Percentiles rank a stretch among this genome's conserved stretches.
Evolutionary conservation across 2,888 invertebrate genomes (phyloP).

Genomic region (Yponomeuta plumbellus): DNA sequence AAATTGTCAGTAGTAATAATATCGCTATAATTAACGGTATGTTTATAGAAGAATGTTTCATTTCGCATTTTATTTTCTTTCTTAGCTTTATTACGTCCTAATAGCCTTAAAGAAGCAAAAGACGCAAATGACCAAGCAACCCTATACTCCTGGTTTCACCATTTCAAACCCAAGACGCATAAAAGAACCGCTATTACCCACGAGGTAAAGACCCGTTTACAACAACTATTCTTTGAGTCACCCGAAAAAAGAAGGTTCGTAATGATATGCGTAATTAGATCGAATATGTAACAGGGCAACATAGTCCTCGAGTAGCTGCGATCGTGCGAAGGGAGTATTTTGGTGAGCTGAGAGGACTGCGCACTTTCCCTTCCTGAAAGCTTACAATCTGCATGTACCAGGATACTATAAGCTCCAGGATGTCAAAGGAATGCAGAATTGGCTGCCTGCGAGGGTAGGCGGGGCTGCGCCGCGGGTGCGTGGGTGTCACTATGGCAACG

Average conservation of each 20-base stretch:
- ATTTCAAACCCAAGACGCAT: constrained; percentile 1
- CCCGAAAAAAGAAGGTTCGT: constrained; percentile 23
- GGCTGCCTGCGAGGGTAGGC: constrained; percentile 39
- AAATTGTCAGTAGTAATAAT: too few species aligned
- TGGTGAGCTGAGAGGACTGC: constrained; percentile 5
- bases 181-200: background rate
- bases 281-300: constrained; percentile 68
- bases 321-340: constrained; percentile 10
- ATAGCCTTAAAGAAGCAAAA: too few species aligned
- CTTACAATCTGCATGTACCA: constrained; percentile 77
- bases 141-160: background rate
- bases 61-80: too few species aligned
- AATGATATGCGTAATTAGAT: constrained; percentile 78
- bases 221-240: background rate
- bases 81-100: too few species aligned
- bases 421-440: constrained; percentile 34
- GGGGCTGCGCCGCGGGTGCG: constrained; percentile 45
- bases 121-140: background rate
- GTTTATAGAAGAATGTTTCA: too few species aligned
- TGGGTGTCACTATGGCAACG: constrained; percentile 67
- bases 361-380: constrained; percentile 79
- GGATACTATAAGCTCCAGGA: constrained; percentile 59
- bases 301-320: constrained; percentile 38
- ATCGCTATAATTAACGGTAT: too few species aligned
- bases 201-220: background rate